phyloP scores from a whole-genome alignment of 2,797 vertebrate genomes.

The Orientallactaga sibirica region DNA sequence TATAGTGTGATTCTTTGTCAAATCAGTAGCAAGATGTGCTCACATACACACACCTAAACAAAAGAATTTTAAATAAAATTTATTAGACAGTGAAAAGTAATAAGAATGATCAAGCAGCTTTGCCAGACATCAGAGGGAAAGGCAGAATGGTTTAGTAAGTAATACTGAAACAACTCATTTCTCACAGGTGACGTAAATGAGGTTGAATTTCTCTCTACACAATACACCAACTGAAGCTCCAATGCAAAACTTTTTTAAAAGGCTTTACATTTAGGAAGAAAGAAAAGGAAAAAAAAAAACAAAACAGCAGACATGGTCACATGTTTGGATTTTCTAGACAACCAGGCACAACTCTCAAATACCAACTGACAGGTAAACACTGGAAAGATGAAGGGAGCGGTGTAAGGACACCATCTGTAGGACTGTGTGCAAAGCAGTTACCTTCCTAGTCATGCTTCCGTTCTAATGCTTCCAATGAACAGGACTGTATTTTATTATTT shows the following conservation, averaged over 20 bases:
- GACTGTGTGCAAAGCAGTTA: neutral
- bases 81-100: neutral
- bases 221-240: slow-evolving; percentile 6
- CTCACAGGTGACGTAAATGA: neutral
- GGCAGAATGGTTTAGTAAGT: neutral
- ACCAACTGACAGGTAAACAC: neutral
- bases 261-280: neutral
- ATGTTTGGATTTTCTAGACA: slow-evolving; percentile 30
- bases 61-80: neutral
- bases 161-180: neutral
- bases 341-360: neutral
- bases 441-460: neutral
- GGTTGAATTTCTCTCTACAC: slow-evolving; percentile 9
- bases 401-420: neutral
- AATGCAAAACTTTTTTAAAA: slow-evolving; percentile 29
- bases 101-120: slow-evolving; percentile 12
- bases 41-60: neutral
- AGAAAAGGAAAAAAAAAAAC: neutral
- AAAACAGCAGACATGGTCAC: neutral
- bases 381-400: neutral
- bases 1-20: neutral
- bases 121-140: slow-evolving; percentile 19
- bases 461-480: slow-evolving; percentile 6
- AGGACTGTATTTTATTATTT: slow-evolving; percentile 51
- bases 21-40: neutral